These are phyloP conservation scores for Clunio marinus DNA, from an alignment of 2,888 invertebrate species.

Conservation along the genomic window DNA sequence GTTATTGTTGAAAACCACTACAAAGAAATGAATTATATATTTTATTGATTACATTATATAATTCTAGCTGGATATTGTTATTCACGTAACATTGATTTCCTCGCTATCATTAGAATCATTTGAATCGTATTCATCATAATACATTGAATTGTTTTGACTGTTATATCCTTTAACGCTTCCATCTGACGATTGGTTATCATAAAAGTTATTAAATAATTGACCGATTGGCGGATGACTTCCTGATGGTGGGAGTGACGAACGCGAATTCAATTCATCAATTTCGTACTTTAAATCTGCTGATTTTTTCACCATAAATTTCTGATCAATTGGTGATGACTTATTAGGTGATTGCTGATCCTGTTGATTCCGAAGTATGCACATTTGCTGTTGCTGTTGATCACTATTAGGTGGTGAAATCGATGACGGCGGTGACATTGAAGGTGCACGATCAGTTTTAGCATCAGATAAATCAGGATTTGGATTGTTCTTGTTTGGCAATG, in stretches of 20 bases:
- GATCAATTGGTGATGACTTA: constrained; percentile 30
- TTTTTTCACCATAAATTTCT: constrained; percentile 33
- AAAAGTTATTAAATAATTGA: constrained; percentile 42
- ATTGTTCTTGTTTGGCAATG: constrained; percentile 93
- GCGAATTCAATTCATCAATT: constrained; percentile 31
- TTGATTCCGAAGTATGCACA: too few relatives aligned
- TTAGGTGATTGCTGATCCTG: background rate
- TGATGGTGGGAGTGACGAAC: constrained; percentile 40
- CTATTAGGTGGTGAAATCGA: constrained; percentile 47
- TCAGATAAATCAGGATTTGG: constrained; percentile 93
- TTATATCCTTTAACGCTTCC: constrained; percentile 24
- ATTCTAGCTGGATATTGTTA: background rate
- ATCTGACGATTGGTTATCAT: constrained; percentile 38
- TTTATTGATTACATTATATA: background rate
- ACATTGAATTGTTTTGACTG: constrained; percentile 42
- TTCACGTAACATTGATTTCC: constrained; percentile 84
- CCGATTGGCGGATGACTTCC: constrained; percentile 44
- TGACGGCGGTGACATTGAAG: constrained; percentile 56
- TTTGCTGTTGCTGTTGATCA: constrained; percentile 33
- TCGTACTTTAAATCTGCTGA: constrained; percentile 42
- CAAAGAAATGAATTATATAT: background rate
- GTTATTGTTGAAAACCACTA: background rate
- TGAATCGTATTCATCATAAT: constrained; percentile 50
- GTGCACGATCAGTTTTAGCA: constrained; percentile 74
- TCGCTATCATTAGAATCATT: constrained; percentile 68